Evolutionary conservation across 64 coral and sea anemone genomes (phyloP).

Genomic region (Anthopleura sola): DNA sequence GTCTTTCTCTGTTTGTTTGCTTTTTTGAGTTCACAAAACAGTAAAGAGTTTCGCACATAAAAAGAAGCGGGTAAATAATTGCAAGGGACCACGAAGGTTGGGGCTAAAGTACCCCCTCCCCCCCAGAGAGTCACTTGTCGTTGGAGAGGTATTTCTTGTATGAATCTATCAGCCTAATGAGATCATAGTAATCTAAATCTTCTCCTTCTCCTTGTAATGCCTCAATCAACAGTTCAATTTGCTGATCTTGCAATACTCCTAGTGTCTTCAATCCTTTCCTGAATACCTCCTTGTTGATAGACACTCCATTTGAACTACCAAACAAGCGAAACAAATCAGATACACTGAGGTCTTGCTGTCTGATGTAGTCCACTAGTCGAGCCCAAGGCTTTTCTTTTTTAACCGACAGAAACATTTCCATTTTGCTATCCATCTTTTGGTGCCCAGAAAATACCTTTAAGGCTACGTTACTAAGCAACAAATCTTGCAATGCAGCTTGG

Average conservation of each 20-base stretch:
- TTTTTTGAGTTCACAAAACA: too few relatives aligned
- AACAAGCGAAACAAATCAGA: conserved; percentile 6
- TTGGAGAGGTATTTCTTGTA: neutral
- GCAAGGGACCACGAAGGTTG: too few relatives aligned
- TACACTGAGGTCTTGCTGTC: neutral
- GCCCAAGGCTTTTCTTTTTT: conserved; percentile 20
- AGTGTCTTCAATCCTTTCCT: neutral
- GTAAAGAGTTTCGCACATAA: too few relatives aligned
- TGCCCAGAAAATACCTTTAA: conserved; percentile 20
- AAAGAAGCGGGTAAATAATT: too few relatives aligned
- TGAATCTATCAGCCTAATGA: neutral
- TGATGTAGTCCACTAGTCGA: neutral
- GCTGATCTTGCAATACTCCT: conserved; percentile 1
- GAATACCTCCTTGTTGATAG: neutral
- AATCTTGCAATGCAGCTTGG: neutral
- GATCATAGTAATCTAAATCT: conserved; percentile 6
- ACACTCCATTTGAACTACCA: conserved; percentile 4
- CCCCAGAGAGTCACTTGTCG: too few relatives aligned
- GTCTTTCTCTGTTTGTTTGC: too few relatives aligned
- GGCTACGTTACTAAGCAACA: neutral
- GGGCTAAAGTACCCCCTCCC: too few relatives aligned
- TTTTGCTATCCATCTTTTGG: neutral
- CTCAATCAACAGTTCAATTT: neutral
- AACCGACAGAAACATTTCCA: neutral
- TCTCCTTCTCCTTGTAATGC: conserved; percentile 4